Conservation (phyloP, 37 sponge, comb jelly and placozoan genomes). For the Mnemiopsis leidyi region DNA sequence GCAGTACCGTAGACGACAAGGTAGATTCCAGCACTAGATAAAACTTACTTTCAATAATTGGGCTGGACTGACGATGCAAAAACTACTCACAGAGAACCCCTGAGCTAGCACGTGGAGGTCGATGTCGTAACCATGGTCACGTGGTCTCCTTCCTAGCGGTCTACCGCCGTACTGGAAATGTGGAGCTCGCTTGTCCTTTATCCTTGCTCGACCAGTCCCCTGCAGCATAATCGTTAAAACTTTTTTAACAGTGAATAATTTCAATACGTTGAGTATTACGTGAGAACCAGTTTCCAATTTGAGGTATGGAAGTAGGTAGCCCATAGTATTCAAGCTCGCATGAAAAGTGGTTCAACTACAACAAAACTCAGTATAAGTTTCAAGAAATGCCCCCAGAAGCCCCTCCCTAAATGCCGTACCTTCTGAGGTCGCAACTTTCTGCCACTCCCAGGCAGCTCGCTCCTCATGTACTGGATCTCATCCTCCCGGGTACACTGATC, state of each 20-base stretch:
- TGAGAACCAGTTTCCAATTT: no score
- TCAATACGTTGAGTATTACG: no score
- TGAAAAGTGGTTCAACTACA: background rate
- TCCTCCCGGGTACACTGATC: slow-evolving; percentile 57
- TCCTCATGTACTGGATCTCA: slow-evolving; percentile 41
- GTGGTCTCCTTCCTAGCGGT: slow-evolving; percentile 31
- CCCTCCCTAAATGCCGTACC: no score
- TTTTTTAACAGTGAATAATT: no score
- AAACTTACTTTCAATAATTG: no score
- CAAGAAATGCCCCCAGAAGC: background rate
- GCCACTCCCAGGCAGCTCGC: slow-evolving; percentile 57
- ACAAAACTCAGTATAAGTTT: background rate
- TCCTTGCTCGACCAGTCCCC: slow-evolving; percentile 41
- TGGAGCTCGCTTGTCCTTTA: slow-evolving; percentile 57
- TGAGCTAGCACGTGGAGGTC: background rate
- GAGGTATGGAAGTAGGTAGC: no score
- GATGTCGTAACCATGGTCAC: slow-evolving; percentile 44
- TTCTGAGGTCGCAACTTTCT: slow-evolving; percentile 65
- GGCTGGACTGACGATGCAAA: no score
- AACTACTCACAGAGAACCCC: slow-evolving; percentile 55
- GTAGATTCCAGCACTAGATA: no score
- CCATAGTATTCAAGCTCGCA: no score
- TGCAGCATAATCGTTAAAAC: no score
- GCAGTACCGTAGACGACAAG: no score
- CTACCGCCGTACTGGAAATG: slow-evolving; percentile 40